phyloP scores from a whole-genome alignment of 2,888 invertebrate genomes.

The Gari tellinella region DNA sequence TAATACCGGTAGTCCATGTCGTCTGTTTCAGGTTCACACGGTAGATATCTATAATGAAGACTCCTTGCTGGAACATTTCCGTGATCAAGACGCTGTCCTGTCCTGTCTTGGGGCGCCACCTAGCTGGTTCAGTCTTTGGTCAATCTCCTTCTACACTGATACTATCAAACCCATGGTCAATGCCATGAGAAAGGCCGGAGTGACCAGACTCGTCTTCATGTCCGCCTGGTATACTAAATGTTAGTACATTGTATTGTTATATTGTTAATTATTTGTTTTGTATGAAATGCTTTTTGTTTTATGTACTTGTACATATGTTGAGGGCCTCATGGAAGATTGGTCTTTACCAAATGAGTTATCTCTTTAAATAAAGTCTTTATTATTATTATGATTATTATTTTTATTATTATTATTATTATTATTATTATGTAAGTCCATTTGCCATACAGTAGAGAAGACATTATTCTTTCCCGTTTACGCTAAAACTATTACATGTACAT shows the following conservation, averaged over 20 bases:
- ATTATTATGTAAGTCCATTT: too few relatives aligned
- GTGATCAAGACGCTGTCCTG: slow-evolving; percentile 73
- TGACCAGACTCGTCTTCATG: slow-evolving; percentile 75
- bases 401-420: too few relatives aligned
- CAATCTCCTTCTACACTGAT: slow-evolving; percentile 74
- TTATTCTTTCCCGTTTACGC: too few relatives aligned
- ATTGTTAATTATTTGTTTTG: too few relatives aligned
- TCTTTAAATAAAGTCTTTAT: too few relatives aligned
- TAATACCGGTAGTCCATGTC: too few relatives aligned
- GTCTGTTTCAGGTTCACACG: slow-evolving; percentile 64
- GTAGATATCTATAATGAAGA: slow-evolving; percentile 70
- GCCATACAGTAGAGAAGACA: too few relatives aligned
- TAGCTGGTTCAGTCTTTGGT: slow-evolving; percentile 65
- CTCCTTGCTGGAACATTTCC: slow-evolving; percentile 60
- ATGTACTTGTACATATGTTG: too few relatives aligned
- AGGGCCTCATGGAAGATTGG: neutral
- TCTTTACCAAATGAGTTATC: too few relatives aligned
- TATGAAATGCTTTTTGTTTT: too few relatives aligned
- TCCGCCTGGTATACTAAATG: slow-evolving; percentile 75
- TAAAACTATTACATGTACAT: too few relatives aligned
- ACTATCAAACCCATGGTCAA: slow-evolving; percentile 67
- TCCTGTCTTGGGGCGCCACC: slow-evolving; percentile 72
- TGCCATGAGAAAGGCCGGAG: slow-evolving; percentile 72
- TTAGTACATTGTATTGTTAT: slow-evolving; percentile 60
- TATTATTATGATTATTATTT: too few relatives aligned